Conservation (phyloP, 1,140 invertebrate genomes). For the Helicorthomorpha holstii region DNA sequence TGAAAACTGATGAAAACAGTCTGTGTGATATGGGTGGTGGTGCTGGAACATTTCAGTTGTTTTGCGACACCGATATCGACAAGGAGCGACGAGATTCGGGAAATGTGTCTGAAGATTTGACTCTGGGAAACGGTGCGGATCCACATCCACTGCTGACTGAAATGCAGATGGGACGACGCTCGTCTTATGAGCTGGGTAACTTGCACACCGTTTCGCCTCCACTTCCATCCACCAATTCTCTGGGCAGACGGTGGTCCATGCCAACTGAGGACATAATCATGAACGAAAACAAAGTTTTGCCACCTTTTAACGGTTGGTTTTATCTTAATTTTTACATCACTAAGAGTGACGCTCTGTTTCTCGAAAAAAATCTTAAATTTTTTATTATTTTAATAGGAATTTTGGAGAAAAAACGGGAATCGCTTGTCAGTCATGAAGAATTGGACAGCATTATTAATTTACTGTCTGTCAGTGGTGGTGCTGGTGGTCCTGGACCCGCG, state of each 20-base stretch:
- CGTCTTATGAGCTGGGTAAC: neutral
- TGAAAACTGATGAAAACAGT: neutral
- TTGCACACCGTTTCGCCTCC: neutral
- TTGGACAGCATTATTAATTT: neutral
- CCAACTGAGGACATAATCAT: neutral
- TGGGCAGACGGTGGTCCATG: neutral
- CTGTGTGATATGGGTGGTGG: neutral
- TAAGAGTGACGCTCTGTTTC: neutral
- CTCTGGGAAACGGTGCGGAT: neutral
- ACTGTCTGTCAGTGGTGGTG: neutral
- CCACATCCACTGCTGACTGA: neutral
- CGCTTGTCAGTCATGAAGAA: neutral
- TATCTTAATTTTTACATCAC: neutral
- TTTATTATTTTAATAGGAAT: neutral
- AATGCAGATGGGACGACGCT: neutral
- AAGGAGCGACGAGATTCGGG: no score
- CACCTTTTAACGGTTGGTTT: neutral
- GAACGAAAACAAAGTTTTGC: neutral
- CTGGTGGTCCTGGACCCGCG: no score
- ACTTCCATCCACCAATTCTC: neutral
- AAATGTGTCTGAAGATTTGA: no score
- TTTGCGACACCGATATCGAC: neutral
- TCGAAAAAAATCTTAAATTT: neutral
- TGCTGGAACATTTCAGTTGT: neutral
- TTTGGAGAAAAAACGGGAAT: neutral